Evolutionary conservation across 2,113 vertebrate species (phyloP), one percentile per base, ranked within the genome.

Genomic region (Isichthys henryi): DNA sequence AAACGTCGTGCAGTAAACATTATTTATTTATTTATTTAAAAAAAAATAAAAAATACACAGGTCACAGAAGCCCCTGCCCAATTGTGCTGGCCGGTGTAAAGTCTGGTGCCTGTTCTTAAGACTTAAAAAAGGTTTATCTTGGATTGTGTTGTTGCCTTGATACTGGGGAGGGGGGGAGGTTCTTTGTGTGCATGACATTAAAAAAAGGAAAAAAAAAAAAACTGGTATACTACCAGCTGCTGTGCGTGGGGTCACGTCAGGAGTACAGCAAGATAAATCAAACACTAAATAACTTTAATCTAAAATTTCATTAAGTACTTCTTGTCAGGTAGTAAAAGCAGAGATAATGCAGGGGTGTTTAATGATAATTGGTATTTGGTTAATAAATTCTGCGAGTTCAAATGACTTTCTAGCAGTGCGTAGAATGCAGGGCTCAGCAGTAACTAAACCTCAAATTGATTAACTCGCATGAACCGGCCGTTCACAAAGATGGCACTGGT

Each of bases 401-500:
- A 98, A 98, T 98, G 98, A 98, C 97, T 97, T 97, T 98, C 96
- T 96, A 97, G 97, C 97, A 97, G 97, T 97, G 97, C 97, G 97
- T 97, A 97, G 97, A 98, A 98, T 98, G 98, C 98, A 97, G 98
- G 97, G 96, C 97, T 99, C 98, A 98, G 98, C 98, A 99, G 97
- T 99, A 98, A 99, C 98, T 99, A 99, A 99, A 99, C 98, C 98
- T 99, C 98, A 98, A 98, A 99, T 99, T 99, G 98, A 99, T 99
- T 99, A 99, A 99, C 98, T 99, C 96, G 97, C 98, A 97, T 98
- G 97, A 98, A 99, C 97, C 97, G 97, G 97, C 96, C 97, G 96
- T 97, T 98, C 98, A 99, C 97, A 99, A 99, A 99, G 98, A 99
- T 99, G 98, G 98, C 98, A 98, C 95, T 93, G 95, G 97, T 99